Percentiles rank a stretch among this genome's conserved stretches.
These are phyloP conservation scores for Capromys pilorides DNA, from an alignment of 2,797 vertebrate species.

Conservation along the genomic window DNA sequence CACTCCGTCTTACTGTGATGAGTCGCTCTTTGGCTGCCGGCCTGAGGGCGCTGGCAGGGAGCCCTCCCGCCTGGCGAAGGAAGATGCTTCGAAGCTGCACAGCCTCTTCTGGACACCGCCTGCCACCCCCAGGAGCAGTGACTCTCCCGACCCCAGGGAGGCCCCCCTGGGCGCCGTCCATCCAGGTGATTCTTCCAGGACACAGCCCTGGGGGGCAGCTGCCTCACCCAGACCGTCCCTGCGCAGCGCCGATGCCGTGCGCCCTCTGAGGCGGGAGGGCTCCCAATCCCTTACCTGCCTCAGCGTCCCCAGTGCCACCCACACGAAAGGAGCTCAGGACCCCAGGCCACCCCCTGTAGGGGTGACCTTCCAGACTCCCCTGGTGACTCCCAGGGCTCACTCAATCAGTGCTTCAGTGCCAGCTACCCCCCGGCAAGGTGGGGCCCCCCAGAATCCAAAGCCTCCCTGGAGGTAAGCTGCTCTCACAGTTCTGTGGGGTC, in stretches of 20 bases:
- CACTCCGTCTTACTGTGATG: conserved; percentile 86
- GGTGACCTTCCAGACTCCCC: background rate
- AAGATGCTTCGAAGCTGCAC: conserved; percentile 78
- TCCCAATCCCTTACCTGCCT: conserved; percentile 75
- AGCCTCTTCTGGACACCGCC: conserved; percentile 86
- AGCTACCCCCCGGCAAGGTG: background rate
- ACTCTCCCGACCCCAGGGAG: conserved; percentile 34
- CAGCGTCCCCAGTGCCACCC: background rate
- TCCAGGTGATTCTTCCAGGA: rapidly evolving
- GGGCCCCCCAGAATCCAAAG: conserved; percentile 61
- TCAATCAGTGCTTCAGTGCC: conserved; percentile 21
- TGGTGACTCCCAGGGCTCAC: conserved; percentile 40
- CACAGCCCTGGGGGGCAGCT: rapidly evolving
- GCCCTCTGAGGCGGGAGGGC: background rate
- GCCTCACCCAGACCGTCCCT: background rate
- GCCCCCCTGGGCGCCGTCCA: conserved; percentile 73
- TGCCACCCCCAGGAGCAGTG: conserved; percentile 23
- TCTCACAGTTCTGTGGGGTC: background rate
- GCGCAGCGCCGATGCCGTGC: background rate
- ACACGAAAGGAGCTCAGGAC: background rate
- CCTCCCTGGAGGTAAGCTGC: conserved; percentile 84
- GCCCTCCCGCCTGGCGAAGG: conserved; percentile 70
- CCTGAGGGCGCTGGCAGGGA: conserved; percentile 33
- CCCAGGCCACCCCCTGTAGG: background rate
- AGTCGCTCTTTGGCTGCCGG: conserved; percentile 84